Evolutionary conservation across 2,888 invertebrate species (phyloP), one percentile per base, ranked within the genome.

Genomic region (Coelinius sp.): DNA sequence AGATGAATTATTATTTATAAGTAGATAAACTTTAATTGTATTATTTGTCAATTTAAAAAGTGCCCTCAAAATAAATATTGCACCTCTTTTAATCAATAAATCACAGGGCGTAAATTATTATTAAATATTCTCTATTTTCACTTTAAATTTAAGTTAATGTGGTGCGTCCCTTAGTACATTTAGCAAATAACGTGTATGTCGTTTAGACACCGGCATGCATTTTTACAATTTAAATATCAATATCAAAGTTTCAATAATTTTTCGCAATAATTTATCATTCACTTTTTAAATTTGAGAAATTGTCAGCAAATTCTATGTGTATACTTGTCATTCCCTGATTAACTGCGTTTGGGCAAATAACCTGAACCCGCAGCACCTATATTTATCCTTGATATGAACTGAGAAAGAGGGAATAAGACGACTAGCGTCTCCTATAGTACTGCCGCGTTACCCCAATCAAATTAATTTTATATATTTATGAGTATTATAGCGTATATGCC

Each of bases 121-220:
- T 71, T 73, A 24, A 65, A 66, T 66, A 68, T 59, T 14, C 41
- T 63, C 56, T 44, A 41, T 68, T 76, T 69, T 74, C 46, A 66
- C 62, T 63, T 56, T 25, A 35, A 65, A 35, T 53, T 35, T 63
- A 35, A 62, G 59, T 46, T 68, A 52, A 59, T 77, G 76, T 79
- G 78, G 77, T 78, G 80, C 79, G 79, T 79, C 76, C 76, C 70
- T 65, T 79, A 80, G 80, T 76, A 74, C 73, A 73, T 77, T 79
- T 44, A 68, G 41, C 38, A 25, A 52, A 41, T 41, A 56, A 81
- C 74, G 79, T 79, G 76, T 81, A 76, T 79, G 77, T 80, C 77
- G 76, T 81, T 78, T 78, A 79, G 79, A 77, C 80, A 81, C 77
- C 73, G 78, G 81, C 82, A 82, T 81, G 81, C 78, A 76, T 62